Base-by-base conservation (phyloP, 2,888 invertebrate genomes). In the Hypolimnas misippus region DNA sequence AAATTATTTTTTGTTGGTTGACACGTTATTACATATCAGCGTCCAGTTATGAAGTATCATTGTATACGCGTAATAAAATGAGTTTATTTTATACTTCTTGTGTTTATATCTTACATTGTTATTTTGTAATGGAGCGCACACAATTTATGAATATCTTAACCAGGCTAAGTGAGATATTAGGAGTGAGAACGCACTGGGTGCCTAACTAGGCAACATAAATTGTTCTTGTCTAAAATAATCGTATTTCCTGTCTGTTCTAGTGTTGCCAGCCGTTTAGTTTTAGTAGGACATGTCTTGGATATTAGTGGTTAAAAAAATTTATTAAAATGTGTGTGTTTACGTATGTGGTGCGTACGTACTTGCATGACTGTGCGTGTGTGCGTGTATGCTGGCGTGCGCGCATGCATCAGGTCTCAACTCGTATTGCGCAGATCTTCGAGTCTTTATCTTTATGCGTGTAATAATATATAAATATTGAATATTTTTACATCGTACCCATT, bases 151-250 rank as follows among this genome's bases (percentile, higher is more conserved):
- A 44, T 19, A 8, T 44, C 16, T 44, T 19, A 44, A 40, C 38
- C 14, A 40, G 35, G 35, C n/a, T 12, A 35, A 0, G 38, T n/a
- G n/a, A n/a, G 21, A 21, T 4, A 29, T 14, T 44, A 25, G 0
- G 8, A 29, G 29, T 14, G n/a, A 3, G n/a, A 25, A 25, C 3
- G 14, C n/a, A 14, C 25, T 54, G 59, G 54, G 35, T 29, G 53
- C 25, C 46, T 31, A 60, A 60, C 46, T 54, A 38, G 59, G 59
- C 44, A 54, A 60, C 59, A 49, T 44, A 38, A 54, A 54, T 54
- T 49, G 59, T 60, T 60, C 53, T 29, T 25, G 25, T 25, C 49
- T 60, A 54, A 58, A 46, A 60, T 54, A 60, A 60, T 60, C 53
- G 14, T 46, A 46, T 46, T 54, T 60, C 59, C 53, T 60, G 59